Base-by-base conservation (phyloP, 2,888 invertebrate genomes). In the Pardosa pseudoannulata region DNA sequence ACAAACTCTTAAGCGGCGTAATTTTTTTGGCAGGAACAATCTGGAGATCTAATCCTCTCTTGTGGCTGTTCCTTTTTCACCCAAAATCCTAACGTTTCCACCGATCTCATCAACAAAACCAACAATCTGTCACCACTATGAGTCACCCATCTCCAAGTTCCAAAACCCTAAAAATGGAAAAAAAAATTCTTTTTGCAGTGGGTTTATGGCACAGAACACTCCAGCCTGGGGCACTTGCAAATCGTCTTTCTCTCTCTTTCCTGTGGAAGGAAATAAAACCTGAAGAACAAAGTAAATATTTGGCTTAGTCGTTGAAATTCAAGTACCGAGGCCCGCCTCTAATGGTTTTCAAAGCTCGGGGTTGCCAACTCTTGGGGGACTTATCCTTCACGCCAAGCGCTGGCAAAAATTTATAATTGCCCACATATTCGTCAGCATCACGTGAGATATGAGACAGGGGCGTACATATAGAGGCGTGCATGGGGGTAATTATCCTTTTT, bases 221-320 rank as follows among this genome's bases (percentile, higher is more conserved):
- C 36, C 56, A 72, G 65, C 36, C 23, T 46, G 36, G 28, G 36
- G 75, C 70, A 39, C 74, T 70, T 68, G 29, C 39, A 64, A 68
- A 31, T 74, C 73, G 56, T 56, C 56, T 46, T 46, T 46, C 41
- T 29, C 50, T 50, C 36, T 16, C 62, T 70, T 27, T n/a, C 56
- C 56, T 56, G 23, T 56, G 56, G 23, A 64, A 64, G 56, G 78
- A 76, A 83, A 72, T 82, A 78, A 83, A 83, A 83, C 46, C 78
- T 83, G 46, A 39, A 83, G 83, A 78, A 72, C 83, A 72, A 73
- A 73, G 78, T 72, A 83, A 83, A 83, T 83, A 83, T 83, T 83
- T 83, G 78, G 78, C 76, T 67, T 78, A 64, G 65, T 76, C 67
- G 83, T 83, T 56, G 83, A 83, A 72, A 67, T 73, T 76, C 78